A percentile compares a stretch with the other conserved stretches of the same genome.
phyloP scores from a whole-genome alignment of 2,113 vertebrate species.

The Menura novaehollandiae region DNA sequence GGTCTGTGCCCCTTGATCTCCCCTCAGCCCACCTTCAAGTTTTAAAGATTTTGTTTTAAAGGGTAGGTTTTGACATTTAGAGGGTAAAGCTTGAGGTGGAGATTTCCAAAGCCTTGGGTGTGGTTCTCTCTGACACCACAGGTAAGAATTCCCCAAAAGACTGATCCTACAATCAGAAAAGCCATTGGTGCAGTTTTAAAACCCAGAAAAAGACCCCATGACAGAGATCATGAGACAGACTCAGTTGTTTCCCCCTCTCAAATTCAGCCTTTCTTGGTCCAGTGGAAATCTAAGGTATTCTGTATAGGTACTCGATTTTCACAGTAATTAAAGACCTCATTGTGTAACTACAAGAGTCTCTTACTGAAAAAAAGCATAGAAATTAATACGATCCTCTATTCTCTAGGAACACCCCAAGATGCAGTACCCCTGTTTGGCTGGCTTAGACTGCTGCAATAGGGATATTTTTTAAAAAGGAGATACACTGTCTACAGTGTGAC shows the following conservation, averaged over 20 bases:
- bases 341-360: neutral
- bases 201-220: neutral
- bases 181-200: neutral
- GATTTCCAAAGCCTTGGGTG: neutral
- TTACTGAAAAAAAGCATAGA: neutral
- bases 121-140: neutral
- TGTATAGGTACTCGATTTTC: neutral
- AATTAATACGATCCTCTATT: rapidly evolving
- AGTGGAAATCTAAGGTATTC: neutral
- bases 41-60: neutral
- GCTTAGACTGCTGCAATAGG: neutral
- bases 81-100: neutral
- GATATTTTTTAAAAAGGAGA: neutral
- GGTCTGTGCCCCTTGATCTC: neutral
- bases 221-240: neutral
- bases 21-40: neutral
- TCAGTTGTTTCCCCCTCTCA: neutral
- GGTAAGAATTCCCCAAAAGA: neutral
- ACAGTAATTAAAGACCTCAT: neutral
- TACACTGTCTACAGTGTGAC: neutral
- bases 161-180: neutral
- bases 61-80: neutral
- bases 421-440: neutral
- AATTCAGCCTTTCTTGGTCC: neutral
- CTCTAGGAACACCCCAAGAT: neutral